A percentile compares a stretch with the other conserved stretches of the same genome.
phyloP scores from a whole-genome alignment of 1,140 invertebrate species.

The Sycophila sp. region DNA sequence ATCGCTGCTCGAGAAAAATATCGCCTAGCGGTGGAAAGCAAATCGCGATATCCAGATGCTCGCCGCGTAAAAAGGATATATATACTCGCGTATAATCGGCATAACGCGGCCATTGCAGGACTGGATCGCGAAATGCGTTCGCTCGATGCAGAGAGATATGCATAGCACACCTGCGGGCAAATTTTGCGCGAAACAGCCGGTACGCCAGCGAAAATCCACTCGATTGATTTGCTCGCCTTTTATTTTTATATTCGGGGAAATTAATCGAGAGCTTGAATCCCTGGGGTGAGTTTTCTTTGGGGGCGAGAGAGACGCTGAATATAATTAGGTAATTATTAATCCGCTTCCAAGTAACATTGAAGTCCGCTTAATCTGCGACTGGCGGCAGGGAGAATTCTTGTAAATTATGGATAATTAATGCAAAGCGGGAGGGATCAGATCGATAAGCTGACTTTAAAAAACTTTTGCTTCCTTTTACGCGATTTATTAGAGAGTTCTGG shows the following conservation, averaged over 20 bases:
- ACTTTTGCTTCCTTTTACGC: background rate
- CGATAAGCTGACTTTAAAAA: background rate
- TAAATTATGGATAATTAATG: conserved; percentile 68
- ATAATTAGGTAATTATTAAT: conserved; percentile 67
- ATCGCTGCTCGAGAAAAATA: background rate
- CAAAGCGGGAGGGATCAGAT: conserved; percentile 63
- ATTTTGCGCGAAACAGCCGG: background rate
- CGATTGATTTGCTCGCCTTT: conserved; percentile 52
- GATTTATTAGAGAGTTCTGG: background rate
- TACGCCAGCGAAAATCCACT: no score
- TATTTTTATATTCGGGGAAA: conserved; percentile 57
- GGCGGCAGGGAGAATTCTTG: conserved; percentile 58
- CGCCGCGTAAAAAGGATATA: no score
- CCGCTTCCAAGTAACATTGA: conserved; percentile 67
- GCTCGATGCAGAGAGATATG: no score
- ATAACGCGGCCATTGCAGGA: no score
- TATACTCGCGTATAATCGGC: no score
- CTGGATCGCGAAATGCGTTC: no score
- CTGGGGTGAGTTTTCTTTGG: conserved; percentile 24
- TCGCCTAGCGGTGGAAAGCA: background rate
- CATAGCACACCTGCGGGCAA: background rate
- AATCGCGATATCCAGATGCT: no score
- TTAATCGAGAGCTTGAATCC: conserved; percentile 64
- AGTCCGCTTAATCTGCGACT: conserved; percentile 62
- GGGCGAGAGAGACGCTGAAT: conserved; percentile 38